Conservation (phyloP, 2,888 invertebrate species). For the Eubasilissa splendida region DNA sequence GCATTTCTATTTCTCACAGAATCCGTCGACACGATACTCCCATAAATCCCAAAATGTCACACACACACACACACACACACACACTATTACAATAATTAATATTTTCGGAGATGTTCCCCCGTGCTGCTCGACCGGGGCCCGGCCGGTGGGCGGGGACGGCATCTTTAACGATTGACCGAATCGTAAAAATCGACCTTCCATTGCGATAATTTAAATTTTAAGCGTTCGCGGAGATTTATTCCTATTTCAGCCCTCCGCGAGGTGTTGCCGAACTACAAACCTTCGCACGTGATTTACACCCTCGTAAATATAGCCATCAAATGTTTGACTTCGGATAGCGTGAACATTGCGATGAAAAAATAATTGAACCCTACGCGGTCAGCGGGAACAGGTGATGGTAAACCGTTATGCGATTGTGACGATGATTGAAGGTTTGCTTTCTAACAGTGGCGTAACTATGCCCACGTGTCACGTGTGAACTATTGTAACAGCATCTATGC, state of each 20-base stretch:
- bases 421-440: too few relatives aligned
- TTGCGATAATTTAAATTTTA: conserved; percentile 28
- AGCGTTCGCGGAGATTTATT: conserved; percentile 22
- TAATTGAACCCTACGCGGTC: too few relatives aligned
- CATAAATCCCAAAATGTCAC: conserved; percentile 2
- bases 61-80: neutral
- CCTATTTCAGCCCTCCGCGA: neutral
- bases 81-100: neutral
- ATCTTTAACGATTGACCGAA: conserved; percentile 13
- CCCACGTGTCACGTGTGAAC: too few relatives aligned
- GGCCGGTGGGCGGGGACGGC: conserved; percentile 5
- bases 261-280: neutral
- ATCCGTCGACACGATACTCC: too few relatives aligned
- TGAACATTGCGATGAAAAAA: too few relatives aligned
- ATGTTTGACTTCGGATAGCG: neutral
- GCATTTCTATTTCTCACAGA: too few relatives aligned
- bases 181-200: conserved; percentile 25
- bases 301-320: conserved; percentile 10
- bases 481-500: too few relatives aligned
- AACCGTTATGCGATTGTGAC: too few relatives aligned
- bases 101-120: neutral
- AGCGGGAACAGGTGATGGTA: too few relatives aligned
- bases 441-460: too few relatives aligned
- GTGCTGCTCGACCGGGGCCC: neutral
- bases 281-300: neutral